Evolutionary conservation across 1,140 invertebrate species (phyloP).

Genomic region (Zaprionus davidi): DNA sequence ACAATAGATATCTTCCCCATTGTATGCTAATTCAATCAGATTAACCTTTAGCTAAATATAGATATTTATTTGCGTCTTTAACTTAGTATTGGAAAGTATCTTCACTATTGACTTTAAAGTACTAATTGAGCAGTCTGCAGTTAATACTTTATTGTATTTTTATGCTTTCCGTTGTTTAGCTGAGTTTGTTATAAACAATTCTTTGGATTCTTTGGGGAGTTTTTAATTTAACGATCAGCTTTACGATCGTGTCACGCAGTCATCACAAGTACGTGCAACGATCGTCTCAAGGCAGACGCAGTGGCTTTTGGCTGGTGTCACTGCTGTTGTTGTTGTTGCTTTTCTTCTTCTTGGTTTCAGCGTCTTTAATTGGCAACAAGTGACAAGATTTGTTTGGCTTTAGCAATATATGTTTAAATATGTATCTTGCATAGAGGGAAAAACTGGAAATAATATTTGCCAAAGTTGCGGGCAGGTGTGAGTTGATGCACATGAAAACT

Average conservation of each 20-base stretch:
- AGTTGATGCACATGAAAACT: conserved; percentile 6
- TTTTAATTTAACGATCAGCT: conserved; percentile 4
- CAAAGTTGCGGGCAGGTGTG: conserved; percentile 62
- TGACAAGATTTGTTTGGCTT: conserved; percentile 62
- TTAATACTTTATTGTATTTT: not conserved
- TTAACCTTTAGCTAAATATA: not conserved
- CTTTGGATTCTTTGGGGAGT: not conserved
- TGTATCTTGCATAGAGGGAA: conserved; percentile 5
- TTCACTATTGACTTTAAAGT: not conserved
- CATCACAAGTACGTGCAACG: conserved; percentile 9
- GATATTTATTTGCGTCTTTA: not conserved
- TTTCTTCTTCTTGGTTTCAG: not conserved
- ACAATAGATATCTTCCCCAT: not conserved
- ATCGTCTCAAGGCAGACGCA: conserved; percentile 7
- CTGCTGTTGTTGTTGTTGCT: conserved; percentile 7
- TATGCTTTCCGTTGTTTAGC: not conserved
- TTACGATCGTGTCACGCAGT: conserved; percentile 38
- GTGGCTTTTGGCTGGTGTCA: not conserved
- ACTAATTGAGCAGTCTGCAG: not conserved
- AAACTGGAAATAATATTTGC: conserved; percentile 27
- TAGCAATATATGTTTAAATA: conserved; percentile 41
- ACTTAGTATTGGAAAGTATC: not conserved
- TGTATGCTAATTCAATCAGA: not conserved
- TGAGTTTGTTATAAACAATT: not conserved
- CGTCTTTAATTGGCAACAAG: conserved; percentile 73